Conservation (phyloP, 2,888 invertebrate species). For the Athalia rosae region DNA sequence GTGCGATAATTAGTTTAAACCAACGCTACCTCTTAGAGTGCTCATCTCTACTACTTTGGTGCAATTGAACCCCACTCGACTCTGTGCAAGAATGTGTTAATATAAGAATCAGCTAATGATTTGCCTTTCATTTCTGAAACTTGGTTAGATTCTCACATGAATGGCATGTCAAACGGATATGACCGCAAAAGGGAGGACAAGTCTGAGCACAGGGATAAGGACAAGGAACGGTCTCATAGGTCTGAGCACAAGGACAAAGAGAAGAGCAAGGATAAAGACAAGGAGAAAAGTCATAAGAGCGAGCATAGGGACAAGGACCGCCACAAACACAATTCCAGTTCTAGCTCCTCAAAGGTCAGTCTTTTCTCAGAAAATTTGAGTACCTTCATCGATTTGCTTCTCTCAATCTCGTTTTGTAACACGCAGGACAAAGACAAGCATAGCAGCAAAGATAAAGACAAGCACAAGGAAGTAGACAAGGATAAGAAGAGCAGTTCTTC, state of each 20-base stretch:
- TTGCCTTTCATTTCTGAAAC: not conserved
- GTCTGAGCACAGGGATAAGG: conserved; percentile 77
- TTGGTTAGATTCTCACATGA: conserved; percentile 77
- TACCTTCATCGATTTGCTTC: not conserved
- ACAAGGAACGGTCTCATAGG: conserved; percentile 72
- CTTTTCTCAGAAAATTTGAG: not conserved
- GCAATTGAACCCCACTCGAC: too few relatives aligned
- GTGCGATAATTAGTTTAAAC: too few relatives aligned
- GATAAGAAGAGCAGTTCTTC: conserved; percentile 65
- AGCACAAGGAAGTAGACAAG: conserved; percentile 63
- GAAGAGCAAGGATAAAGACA: conserved; percentile 73
- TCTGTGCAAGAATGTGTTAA: not conserved
- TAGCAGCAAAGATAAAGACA: conserved; percentile 76
- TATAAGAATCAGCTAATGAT: not conserved
- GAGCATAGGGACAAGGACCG: conserved; percentile 81
- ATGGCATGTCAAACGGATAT: conserved; percentile 89
- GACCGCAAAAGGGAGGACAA: conserved; percentile 77
- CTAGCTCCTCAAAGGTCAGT: conserved; percentile 62
- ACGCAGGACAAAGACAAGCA: conserved; percentile 72
- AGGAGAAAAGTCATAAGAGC: conserved; percentile 68
- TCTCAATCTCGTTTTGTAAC: not conserved
- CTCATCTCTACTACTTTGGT: too few relatives aligned
- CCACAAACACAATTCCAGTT: conserved; percentile 74
- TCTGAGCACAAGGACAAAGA: conserved; percentile 74
- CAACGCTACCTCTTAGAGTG: too few relatives aligned